Evolutionary conservation across 2,888 invertebrate species (phyloP).

Genomic region (Athripsodes cinereus): DNA sequence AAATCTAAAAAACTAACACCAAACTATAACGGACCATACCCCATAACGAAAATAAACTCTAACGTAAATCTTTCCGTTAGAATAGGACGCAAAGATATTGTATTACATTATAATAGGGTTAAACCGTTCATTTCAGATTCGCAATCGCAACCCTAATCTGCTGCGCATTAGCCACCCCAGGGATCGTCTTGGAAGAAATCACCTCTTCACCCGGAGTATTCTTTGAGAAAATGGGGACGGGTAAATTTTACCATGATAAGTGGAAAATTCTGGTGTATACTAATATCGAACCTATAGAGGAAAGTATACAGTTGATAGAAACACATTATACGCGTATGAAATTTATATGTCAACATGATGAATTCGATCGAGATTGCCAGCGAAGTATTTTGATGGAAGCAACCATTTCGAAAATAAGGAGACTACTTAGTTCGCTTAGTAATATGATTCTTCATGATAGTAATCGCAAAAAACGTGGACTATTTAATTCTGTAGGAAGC

Average conservation of each 20-base stretch:
- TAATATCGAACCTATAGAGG: not conserved
- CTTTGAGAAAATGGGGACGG: not conserved
- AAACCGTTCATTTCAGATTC: not conserved
- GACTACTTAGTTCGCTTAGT: not conserved
- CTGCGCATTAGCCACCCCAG: not conserved
- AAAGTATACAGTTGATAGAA: not conserved
- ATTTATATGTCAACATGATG: not conserved
- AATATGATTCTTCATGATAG: not conserved
- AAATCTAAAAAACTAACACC: conserved; percentile 5
- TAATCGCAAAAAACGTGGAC: not conserved
- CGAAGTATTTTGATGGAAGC: not conserved
- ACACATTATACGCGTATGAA: not conserved
- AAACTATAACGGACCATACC: not conserved
- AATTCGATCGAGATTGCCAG: not conserved
- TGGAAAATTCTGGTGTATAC: not conserved
- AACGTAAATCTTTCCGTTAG: not conserved
- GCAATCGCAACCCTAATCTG: not conserved
- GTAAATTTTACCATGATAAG: not conserved
- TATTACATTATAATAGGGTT: not conserved
- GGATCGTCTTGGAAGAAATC: not conserved
- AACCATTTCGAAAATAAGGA: not conserved
- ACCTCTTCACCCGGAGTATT: not conserved
- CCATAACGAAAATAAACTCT: not conserved
- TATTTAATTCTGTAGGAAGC: not conserved
- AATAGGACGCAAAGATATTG: not conserved